Percentiles rank a stretch among this genome's conserved stretches.
phyloP scores from a whole-genome alignment of 1,140 invertebrate species.

The Magallana gigas region DNA sequence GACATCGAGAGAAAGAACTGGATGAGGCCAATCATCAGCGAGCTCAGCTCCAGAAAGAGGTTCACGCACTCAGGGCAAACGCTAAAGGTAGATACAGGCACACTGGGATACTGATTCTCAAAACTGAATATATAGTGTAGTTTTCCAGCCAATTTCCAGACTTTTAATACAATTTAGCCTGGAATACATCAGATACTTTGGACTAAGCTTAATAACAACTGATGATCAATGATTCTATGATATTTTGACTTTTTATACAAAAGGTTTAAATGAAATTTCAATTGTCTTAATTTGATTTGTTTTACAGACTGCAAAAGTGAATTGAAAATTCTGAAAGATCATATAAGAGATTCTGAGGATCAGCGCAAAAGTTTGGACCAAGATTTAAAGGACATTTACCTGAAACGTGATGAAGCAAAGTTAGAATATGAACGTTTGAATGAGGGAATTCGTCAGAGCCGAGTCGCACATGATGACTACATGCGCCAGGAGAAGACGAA shows the following conservation, averaged over 20 bases:
- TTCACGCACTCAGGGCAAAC: slow-evolving; percentile 64
- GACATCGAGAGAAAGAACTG: slow-evolving; percentile 69
- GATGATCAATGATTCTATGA: too few relatives aligned
- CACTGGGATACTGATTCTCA: too few relatives aligned
- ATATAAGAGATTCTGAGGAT: slow-evolving; percentile 70
- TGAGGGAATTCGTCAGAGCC: slow-evolving; percentile 67
- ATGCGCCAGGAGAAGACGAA: slow-evolving; percentile 68
- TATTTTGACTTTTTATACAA: too few relatives aligned
- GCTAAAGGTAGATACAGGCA: slow-evolving; percentile 65
- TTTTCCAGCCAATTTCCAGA: too few relatives aligned
- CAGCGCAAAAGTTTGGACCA: slow-evolving; percentile 66
- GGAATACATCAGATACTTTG: too few relatives aligned
- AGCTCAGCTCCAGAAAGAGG: slow-evolving; percentile 68
- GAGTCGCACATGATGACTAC: slow-evolving; percentile 67
- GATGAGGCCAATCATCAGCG: slow-evolving; percentile 69
- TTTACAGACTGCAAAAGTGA: slow-evolving; percentile 68
- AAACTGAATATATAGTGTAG: too few relatives aligned
- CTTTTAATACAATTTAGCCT: too few relatives aligned
- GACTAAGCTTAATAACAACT: too few relatives aligned
- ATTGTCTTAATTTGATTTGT: too few relatives aligned
- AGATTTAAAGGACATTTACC: slow-evolving; percentile 62
- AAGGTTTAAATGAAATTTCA: too few relatives aligned
- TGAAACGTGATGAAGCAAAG: slow-evolving; percentile 67
- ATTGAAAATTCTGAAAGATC: slow-evolving; percentile 59
- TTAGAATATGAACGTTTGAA: slow-evolving; percentile 69